Base-by-base conservation (phyloP, 2,888 invertebrate species). In the Parnassius apollo region DNA sequence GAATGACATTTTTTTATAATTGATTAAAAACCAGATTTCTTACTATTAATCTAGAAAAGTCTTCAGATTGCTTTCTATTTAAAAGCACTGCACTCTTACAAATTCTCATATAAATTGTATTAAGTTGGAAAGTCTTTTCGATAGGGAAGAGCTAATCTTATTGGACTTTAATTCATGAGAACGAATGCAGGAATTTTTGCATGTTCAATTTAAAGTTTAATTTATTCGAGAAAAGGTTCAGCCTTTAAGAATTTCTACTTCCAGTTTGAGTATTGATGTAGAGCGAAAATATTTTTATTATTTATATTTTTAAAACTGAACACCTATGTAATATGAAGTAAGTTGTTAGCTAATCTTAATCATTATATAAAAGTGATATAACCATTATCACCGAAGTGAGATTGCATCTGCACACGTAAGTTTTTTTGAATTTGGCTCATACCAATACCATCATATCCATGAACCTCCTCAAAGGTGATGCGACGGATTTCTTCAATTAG, bases 131-230 rank as follows among this genome's bases (percentile, higher is more conserved):
- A 18, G 18, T 12, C 10, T 46, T 54, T 48, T 57, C 25, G 22
- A 35, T 7, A 46, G 46, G 3, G 35, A 7, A 35, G 35, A 4
- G 7, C 7, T 35, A 35, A 10, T 9, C 13, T 49, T 8, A 18
- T 4, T 49, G 8, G 8, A 18, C 9, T 13, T 49, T 12, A 54
- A n/a, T 58, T 12, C 45, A 48, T 9, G 54, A 42, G 42, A 53
- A 48, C 18, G 18, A 48, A 46, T 11, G 52, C 42, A 42, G 22
- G 42, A 59, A 48, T 53, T 53, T 59, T 60, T 60, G 49, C 60
- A 60, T 60, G 60, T 60, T 60, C 55, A 60, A 55, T 55, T 60
- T 55, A 49, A 60, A 60, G 55, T 60, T 55, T 60, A 55, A 60
- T 60, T 60, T 25, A 50, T n/a, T 55, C 51, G 51, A 13, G 60